Base-by-base conservation (phyloP, 2,797 vertebrate species). In the Myoxocephalus aenaeus region DNA sequence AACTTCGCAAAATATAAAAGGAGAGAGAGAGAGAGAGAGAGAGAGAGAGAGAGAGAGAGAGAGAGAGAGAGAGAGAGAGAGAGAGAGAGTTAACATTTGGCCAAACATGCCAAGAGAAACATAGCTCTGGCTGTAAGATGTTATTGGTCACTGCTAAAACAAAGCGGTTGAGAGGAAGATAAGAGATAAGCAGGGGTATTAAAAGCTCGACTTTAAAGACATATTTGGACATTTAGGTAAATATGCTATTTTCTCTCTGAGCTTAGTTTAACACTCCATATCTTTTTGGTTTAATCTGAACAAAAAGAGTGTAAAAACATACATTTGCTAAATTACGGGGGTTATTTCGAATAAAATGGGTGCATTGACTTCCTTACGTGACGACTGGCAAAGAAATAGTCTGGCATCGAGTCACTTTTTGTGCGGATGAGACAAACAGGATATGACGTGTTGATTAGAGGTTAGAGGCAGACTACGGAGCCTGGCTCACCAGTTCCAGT, bases 21-120 rank as follows among this genome's bases (percentile, higher is more conserved):
- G 13, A 58, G 5, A 15, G 22, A 17, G 36, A 40, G 38, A 13
- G 38, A 40, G 38, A 13, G 44, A 18, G n/a, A 13, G 10, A 72
- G 13, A 58, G 4, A 18, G 22, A 17, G 38, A 12, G 12, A 13
- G 44, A 18, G n/a, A 13, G 10, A 72, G 13, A 58, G 4, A 18
- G 22, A 17, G 38, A 12, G 12, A 13, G 38, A 40, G 38, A 13
- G 38, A 40, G 44, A 17, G 44, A 46, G 44, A 17, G 44, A 46
- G 44, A 18, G 44, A 17, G 15, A 46, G 44, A 7, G n/a, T 25
- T 36, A 70, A 46, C 1, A 67, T 62, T 65, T 64, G 42, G 38
- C 2, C 20, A 58, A 65, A 66, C 2, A 11, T 42, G 54, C 65
- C 25, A 79, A 83, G 63, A 79, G 18, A 82, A 81, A 76, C 50